Evolutionary conservation across 2,797 vertebrate species (phyloP), one percentile per base, ranked within the genome.

Genomic region (Danio kyathit): DNA sequence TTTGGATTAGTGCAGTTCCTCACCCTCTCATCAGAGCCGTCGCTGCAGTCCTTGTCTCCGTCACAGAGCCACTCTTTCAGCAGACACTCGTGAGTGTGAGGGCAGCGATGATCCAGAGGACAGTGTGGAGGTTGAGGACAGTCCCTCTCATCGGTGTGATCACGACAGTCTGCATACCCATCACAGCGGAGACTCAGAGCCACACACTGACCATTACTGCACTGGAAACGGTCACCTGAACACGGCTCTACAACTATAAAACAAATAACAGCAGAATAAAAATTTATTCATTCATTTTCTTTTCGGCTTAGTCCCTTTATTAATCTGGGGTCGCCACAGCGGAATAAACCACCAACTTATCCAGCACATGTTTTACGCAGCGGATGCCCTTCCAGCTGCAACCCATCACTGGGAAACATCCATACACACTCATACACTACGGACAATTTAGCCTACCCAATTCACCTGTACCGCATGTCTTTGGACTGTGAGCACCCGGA

Each of bases 1-100:
- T 6, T 13, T 2, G 13, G 8, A 49, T n/a, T 19, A 38, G 41
- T 38, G 19, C 12, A 0, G 6, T 19, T 21, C 6, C 76, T 79
- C 84, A 96, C 97, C 93, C 94, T 93, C 87, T 99, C 97, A 0
- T 99, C 97, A 0, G 91, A 92, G 1, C 96, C 95, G 0, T 99
- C 97, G 14, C 61, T 48, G 51, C 97, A 99, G 93, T 99, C 97
- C 0, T 90, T n/a, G 3, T 94, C 86, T 0, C 94, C 96, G 1
- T 98, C 97, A 13, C 97, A 99, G 52, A 93, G 73, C 97, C 97
- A 98, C 13, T 95, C 95, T 40, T 91, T 90, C 0, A 95, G 86
- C 66, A 98, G 87, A 11, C 97, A 99, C 87, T 96, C 92, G 0
- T 96, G 89, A 2, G 94, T 95, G 69, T 63, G 74, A 0, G 82